A percentile compares a stretch with the other conserved stretches of the same genome.
Evolutionary conservation across 2,888 invertebrate genomes (phyloP).

Genomic region (Amphimallon solstitiale): DNA sequence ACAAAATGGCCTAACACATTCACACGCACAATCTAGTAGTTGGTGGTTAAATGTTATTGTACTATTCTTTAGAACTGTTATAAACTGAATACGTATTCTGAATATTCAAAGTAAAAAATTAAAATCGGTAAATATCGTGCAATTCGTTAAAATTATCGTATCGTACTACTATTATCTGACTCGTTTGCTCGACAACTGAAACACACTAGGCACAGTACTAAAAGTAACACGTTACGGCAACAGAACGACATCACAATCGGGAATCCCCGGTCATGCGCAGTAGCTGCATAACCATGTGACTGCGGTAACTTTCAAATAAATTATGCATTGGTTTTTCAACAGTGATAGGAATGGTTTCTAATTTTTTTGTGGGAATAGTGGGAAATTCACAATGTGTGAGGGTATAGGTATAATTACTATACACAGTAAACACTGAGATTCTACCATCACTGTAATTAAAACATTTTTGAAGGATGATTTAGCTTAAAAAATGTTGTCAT

Average conservation of each 20-base stretch:
- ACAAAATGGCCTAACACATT: conserved; percentile 41
- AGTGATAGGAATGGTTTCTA: conserved; percentile 6
- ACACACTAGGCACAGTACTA: no score
- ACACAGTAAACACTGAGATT: no score
- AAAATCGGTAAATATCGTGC: conserved; percentile 38
- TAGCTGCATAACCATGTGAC: conserved; percentile 32
- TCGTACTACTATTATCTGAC: conserved; percentile 21
- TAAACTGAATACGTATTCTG: conserved; percentile 7
- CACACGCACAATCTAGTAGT: conserved; percentile 14
- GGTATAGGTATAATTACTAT: no score
- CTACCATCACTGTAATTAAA: no score
- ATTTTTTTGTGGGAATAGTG: background rate
- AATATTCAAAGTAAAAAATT: conserved; percentile 7
- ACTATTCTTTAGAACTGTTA: conserved; percentile 2
- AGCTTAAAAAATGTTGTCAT: no score
- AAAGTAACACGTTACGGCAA: conserved; percentile 41
- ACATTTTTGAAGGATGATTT: no score
- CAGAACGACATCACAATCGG: conserved; percentile 50
- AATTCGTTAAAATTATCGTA: conserved; percentile 23
- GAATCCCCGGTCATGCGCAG: conserved; percentile 59
- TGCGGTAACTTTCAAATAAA: conserved; percentile 33
- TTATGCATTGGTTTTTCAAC: conserved; percentile 26
- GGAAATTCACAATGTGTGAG: conserved; percentile 1
- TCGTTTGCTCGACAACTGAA: conserved; percentile 50
- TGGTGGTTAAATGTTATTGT: no score